A percentile compares a stretch with the other conserved stretches of the same genome.
Evolutionary conservation across 2,113 vertebrate species (phyloP).

Genomic region (Hystrix cristata): DNA sequence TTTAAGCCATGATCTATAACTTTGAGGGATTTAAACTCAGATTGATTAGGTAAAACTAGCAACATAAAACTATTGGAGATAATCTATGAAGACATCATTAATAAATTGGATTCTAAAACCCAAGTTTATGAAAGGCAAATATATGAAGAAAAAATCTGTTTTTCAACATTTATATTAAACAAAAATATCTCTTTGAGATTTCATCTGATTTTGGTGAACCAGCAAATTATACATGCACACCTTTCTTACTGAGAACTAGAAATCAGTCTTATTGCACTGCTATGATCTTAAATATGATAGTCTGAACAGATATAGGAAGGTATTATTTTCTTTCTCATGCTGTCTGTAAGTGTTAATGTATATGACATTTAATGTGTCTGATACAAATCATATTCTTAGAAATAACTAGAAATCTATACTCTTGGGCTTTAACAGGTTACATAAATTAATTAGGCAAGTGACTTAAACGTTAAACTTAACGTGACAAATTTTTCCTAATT

Average conservation of each 20-base stretch:
- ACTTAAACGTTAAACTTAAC: constrained; percentile 54
- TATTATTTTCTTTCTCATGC: neutral
- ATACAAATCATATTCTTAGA: constrained; percentile 54
- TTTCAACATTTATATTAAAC: constrained; percentile 50
- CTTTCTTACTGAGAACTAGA: constrained; percentile 27
- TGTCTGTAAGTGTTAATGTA: constrained; percentile 39
- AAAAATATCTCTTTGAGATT: neutral
- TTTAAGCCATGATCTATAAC: neutral
- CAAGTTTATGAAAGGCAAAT: constrained; percentile 36
- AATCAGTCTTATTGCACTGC: neutral
- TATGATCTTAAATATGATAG: neutral
- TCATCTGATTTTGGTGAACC: constrained; percentile 55
- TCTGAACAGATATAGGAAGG: neutral
- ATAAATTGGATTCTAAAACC: neutral
- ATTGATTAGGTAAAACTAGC: constrained; percentile 3
- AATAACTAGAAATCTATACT: constrained; percentile 38
- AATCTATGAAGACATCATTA: neutral
- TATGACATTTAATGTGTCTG: neutral
- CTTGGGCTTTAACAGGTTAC: neutral
- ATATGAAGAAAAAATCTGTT: constrained; percentile 32
- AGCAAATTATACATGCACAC: neutral
- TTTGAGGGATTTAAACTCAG: neutral
- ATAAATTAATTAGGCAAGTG: neutral
- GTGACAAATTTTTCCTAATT: neutral
- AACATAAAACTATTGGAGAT: neutral